Base-by-base conservation (phyloP, 2,888 invertebrate species). In the Neoaliturus tenellus region DNA sequence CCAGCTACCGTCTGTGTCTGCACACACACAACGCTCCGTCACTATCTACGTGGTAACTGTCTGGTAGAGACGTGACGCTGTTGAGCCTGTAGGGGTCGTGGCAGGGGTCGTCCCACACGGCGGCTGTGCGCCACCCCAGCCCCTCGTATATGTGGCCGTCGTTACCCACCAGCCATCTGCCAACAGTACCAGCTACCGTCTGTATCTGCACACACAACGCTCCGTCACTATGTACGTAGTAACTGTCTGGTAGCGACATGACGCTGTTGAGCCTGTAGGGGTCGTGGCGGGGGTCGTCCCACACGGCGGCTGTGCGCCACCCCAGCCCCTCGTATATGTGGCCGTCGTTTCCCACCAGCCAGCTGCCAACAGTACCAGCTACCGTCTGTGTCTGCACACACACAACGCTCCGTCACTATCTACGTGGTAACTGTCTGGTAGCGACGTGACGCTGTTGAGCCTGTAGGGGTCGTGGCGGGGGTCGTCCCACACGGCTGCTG, bases 21-120 rank as follows among this genome's bases (percentile, higher is more conserved):
- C 12, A 39, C 6, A 14, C 6, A 6, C 25, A 5, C 25, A 4
- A 6, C 8, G 5, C 25, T 14, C 17, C 6, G 6, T 14, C 5
- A 14, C 58, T 5, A 20, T 23, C 5, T 4, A 58, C 39, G 12
- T 39, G 39, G 5, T 39, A 12, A 8, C 39, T 39, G 12, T 39
- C 6, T 8, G 12, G 39, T 5, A 3, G 58, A 6, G n/a, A 58
- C 25, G 58, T 58, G 5, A 58, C 6, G 25, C 58, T 58, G 58
- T 58, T 58, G 58, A 58, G 25, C 17, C 25, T 58, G 58, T 58
- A 58, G 58, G 25, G 58, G n/a, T 51, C n/a, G n/a, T 51, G 51
- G 4, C 51, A 4, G n/a, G 51, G 51, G n/a, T 51, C 51, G n/a
- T 51, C n/a, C 51, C 51, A 51, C 4, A 4, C n/a, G 4, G 51